Percentiles rank a stretch among this genome's conserved stretches.
Conservation (phyloP, 92 coral and sea anemone species). For the Paramuricea clavata region DNA sequence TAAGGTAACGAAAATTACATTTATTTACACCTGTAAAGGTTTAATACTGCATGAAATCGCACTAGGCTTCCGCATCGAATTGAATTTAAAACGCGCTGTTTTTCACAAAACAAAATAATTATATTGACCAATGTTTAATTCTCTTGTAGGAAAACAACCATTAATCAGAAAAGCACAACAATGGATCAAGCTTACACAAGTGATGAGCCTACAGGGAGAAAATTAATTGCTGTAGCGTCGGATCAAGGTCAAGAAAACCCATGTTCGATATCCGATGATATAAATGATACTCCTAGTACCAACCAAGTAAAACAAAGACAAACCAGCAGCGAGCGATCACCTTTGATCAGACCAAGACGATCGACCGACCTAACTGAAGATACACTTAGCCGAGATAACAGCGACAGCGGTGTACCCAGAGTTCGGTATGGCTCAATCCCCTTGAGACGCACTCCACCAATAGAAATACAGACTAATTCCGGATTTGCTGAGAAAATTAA, state of each 20-base stretch:
- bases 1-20: too few species aligned
- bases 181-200: background rate
- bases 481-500: background rate
- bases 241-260: background rate
- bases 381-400: background rate
- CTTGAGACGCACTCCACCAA: background rate
- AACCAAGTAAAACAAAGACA: background rate
- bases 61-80: too few species aligned
- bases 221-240: background rate
- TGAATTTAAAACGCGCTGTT: too few species aligned
- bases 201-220: background rate
- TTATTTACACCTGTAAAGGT: too few species aligned
- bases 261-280: background rate
- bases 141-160: background rate
- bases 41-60: too few species aligned
- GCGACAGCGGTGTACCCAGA: background rate
- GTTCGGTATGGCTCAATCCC: conserved; percentile 15
- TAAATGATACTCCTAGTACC: background rate
- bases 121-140: too few species aligned
- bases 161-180: background rate
- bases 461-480: background rate
- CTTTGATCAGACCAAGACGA: conserved; percentile 19
- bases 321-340: background rate
- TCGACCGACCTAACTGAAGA: conserved; percentile 7
- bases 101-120: too few species aligned